These are phyloP conservation scores for Matsumurasca onukii DNA, from an alignment of 1,140 invertebrate genomes.

Conservation along the genomic window DNA sequence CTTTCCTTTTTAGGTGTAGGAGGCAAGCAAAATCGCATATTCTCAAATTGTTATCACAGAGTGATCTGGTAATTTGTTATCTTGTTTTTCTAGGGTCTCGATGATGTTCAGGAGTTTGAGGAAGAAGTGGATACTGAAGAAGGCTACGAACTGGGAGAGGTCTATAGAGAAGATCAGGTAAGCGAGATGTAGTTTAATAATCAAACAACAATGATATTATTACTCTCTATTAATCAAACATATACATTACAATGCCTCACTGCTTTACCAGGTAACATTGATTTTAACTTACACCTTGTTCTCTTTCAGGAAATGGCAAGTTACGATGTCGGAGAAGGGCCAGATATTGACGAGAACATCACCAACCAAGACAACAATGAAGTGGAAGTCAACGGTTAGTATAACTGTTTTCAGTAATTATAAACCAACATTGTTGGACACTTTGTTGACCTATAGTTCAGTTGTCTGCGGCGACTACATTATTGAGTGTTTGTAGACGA, in stretches of 20 bases:
- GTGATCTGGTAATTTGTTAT: no score
- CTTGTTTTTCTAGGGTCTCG: conserved; percentile 36
- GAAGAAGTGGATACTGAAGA: conserved; percentile 54
- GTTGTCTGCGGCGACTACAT: neutral
- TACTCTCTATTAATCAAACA: neutral
- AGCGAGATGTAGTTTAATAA: conserved; percentile 1
- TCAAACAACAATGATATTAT: neutral
- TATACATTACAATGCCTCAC: no score
- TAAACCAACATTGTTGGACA: neutral
- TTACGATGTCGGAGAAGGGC: conserved; percentile 49
- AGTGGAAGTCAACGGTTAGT: conserved; percentile 59
- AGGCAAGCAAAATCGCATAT: no score
- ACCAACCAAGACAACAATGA: conserved; percentile 60
- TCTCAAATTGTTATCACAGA: no score
- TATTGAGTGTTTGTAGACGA: conserved; percentile 49
- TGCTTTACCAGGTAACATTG: no score
- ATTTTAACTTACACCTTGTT: neutral
- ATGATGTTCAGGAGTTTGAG: conserved; percentile 41
- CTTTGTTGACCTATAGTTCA: neutral
- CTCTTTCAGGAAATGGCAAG: conserved; percentile 44
- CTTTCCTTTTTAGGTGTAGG: no score
- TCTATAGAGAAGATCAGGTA: conserved; percentile 51
- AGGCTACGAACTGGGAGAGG: conserved; percentile 54
- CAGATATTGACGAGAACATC: conserved; percentile 47
- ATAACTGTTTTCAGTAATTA: neutral